Evolutionary conservation across 2,113 vertebrate genomes (phyloP), one percentile per base, ranked within the genome.

Genomic region (Ibidorhyncha struthersii): DNA sequence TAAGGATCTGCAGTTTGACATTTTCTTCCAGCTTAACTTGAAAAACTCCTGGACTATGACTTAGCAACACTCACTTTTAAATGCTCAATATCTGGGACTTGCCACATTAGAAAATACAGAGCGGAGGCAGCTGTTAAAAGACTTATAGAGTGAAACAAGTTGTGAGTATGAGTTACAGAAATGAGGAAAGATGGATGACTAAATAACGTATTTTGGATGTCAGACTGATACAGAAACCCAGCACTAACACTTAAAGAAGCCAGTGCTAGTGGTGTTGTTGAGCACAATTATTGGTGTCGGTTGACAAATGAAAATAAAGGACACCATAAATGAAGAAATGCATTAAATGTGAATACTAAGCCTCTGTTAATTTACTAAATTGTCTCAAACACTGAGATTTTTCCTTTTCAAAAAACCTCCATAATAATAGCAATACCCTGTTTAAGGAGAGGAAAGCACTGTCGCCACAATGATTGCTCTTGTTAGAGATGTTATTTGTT

Each of bases 301-400:
- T 22, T 83, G n/a, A 90, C 32, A 84, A 61, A n/a, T 41, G 12
- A 90, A 96, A 92, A 86, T 47, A 79, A 95, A 96, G 43, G 53
- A 45, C 56, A 61, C 58, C 19, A 36, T 38, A 29, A 88, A 69
- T 53, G 53, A 71, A 90, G 52, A 90, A 94, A 79, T 47, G 5
- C 5, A 30, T 40, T 76, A 30, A 7, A 89, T 62, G 85, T 59
- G 47, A 84, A 21, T 62, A 36, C 12, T 36, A 15, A 73, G 30
- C 27, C 50, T 59, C 8, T 73, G 12, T 74, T 62, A 53, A 83
- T 92, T 83, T 53, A 85, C 21, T 82, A 56, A 86, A 38, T 41
- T 38, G 7, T 32, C 23, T 63, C 11, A 25, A 89, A 72, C 50
- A 26, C 12, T 79, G 36, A 89, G 14, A 36, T 43, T 76, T 59